These are phyloP conservation scores for Nemoura dubitans DNA, from an alignment of 2,888 invertebrate species.

Conservation along the genomic window DNA sequence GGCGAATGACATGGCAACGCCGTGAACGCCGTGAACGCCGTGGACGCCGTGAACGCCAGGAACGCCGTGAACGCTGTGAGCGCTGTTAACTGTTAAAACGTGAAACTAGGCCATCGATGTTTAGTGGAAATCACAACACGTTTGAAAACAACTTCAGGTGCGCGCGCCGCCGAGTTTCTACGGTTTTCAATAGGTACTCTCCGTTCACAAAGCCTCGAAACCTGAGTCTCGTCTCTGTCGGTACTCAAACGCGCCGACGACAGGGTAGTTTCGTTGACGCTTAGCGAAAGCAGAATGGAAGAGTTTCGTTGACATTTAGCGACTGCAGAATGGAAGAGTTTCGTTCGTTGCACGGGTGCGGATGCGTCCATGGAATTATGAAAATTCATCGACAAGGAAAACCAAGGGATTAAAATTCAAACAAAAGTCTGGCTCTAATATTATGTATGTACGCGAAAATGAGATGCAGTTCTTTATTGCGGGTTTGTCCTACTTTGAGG, in stretches of 20 bases:
- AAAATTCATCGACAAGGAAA: not conserved
- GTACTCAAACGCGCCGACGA: no score
- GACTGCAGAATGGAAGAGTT: no score
- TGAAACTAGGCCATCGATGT: not conserved
- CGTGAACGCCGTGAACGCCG: no score
- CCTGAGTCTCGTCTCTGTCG: no score
- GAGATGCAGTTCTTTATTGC: not conserved
- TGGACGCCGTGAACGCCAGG: no score
- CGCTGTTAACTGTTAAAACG: not conserved
- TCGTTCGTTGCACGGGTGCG: no score
- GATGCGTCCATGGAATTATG: not conserved
- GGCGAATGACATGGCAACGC: no score
- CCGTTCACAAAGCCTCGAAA: no score
- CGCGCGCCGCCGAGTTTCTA: not conserved
- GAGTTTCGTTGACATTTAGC: no score
- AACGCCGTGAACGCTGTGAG: not conserved
- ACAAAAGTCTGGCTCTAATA: not conserved
- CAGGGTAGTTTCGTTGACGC: no score
- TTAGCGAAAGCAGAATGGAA: no score
- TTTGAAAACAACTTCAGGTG: not conserved
- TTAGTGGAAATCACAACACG: not conserved
- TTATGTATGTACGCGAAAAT: not conserved
- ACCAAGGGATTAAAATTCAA: not conserved
- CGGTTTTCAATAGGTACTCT: no score
- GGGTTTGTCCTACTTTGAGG: not conserved